Conservation (phyloP, 2,888 invertebrate genomes). For the Pyrocoelia pectoralis region DNA sequence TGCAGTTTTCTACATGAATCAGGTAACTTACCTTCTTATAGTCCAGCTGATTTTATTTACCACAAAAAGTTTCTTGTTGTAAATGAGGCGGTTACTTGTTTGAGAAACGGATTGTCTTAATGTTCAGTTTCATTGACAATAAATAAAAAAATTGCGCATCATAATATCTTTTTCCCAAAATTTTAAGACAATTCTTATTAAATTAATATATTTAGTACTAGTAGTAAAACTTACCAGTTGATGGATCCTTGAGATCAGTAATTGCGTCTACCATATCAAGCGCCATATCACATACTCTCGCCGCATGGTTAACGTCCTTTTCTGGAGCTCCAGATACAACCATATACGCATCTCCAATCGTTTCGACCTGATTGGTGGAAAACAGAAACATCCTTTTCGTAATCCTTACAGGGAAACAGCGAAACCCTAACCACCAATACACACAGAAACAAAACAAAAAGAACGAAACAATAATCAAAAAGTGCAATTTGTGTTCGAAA, state of each 20-base stretch:
- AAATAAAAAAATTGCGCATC: too few relatives aligned
- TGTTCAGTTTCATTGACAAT: too few relatives aligned
- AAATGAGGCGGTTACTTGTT: too few relatives aligned
- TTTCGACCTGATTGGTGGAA: slow-evolving; percentile 78
- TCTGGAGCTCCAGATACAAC: slow-evolving; percentile 96
- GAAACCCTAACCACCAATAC: slow-evolving; percentile 38
- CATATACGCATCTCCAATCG: slow-evolving; percentile 98
- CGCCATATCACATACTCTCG: slow-evolving; percentile 94
- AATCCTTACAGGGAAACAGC: slow-evolving; percentile 33
- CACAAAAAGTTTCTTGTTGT: too few relatives aligned
- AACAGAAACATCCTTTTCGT: slow-evolving; percentile 35
- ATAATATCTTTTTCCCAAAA: too few relatives aligned
- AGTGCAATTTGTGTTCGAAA: slow-evolving; percentile 15
- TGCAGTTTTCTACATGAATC: too few relatives aligned
- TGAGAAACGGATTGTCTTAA: too few relatives aligned
- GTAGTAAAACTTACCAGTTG: slow-evolving; percentile 70
- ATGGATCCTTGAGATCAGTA: slow-evolving; percentile 89
- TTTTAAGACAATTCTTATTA: too few relatives aligned
- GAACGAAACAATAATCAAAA: slow-evolving; percentile 35
- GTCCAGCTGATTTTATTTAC: too few relatives aligned
- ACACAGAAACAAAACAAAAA: slow-evolving; percentile 38
- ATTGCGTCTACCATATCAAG: slow-evolving; percentile 96
- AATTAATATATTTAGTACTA: too few relatives aligned
- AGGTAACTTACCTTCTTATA: too few relatives aligned
- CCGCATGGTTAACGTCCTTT: slow-evolving; percentile 88